These are phyloP conservation scores for Capra hircus DNA, from an alignment of 2,113 vertebrate genomes.

Conservation along the genomic window DNA sequence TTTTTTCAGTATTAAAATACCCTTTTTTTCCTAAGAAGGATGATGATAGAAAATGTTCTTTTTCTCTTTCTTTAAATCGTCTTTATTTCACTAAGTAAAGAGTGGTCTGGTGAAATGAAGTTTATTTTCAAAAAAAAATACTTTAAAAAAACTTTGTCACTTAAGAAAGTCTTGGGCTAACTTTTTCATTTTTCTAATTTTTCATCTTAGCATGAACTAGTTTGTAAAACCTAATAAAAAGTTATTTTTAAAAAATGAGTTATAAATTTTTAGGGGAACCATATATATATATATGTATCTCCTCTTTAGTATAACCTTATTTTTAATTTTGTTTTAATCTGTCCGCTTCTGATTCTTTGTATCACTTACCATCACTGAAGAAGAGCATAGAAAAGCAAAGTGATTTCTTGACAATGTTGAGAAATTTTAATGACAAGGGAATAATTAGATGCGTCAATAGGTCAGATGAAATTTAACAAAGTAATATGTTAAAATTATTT, in stretches of 20 bases:
- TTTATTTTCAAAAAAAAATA: background rate
- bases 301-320: background rate
- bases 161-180: background rate
- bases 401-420: background rate
- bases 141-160: background rate
- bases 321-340: background rate
- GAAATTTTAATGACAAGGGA: background rate
- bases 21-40: slow-evolving; percentile 11
- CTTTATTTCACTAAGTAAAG: background rate
- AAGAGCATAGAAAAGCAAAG: background rate
- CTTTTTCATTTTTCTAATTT: background rate
- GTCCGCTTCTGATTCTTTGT: background rate
- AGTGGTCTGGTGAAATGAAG: background rate
- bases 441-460: background rate
- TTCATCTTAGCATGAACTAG: background rate
- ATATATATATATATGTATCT: background rate
- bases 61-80: background rate
- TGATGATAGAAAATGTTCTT: background rate
- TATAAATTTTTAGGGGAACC: background rate
- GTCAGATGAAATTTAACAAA: slow-evolving; percentile 27
- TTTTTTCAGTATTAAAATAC: background rate
- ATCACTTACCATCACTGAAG: background rate
- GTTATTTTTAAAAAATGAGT: slow-evolving; percentile 15
- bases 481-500: background rate
- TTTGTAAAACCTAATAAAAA: background rate